phyloP scores from a whole-genome alignment of 1,140 invertebrate species.

The Drosophila kikkawai region DNA sequence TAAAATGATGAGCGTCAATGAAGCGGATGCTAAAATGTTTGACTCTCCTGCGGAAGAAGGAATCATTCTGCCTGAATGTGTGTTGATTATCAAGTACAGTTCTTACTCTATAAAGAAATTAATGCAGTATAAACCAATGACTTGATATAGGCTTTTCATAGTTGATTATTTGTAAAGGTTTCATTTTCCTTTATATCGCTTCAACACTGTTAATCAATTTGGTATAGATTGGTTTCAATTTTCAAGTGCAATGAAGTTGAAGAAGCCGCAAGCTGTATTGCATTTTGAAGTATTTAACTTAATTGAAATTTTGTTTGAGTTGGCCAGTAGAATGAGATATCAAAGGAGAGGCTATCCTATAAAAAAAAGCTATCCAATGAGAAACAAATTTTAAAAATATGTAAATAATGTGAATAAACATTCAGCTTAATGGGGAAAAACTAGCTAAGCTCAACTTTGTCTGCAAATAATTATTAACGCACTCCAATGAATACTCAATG shows the following conservation, averaged over 20 bases:
- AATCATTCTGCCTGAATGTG: conserved; percentile 3
- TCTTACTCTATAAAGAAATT: not conserved
- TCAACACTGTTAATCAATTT: conserved; percentile 54
- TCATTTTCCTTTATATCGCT: not conserved
- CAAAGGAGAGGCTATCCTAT: conserved; percentile 1
- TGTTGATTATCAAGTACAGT: conserved; percentile 46
- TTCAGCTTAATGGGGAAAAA: conserved; percentile 24
- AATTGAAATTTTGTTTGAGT: conserved; percentile 69
- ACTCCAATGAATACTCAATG: conserved; percentile 37
- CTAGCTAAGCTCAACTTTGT: conserved; percentile 13
- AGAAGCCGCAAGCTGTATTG: conserved; percentile 36
- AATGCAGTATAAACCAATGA: not conserved
- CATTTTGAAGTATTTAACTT: conserved; percentile 65
- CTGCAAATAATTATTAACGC: conserved; percentile 21
- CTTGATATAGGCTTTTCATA: not conserved
- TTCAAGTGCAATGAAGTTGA: conserved; percentile 48
- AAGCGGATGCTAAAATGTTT: conserved; percentile 68
- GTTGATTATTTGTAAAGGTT: not conserved
- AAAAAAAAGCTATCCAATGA: conserved; percentile 15
- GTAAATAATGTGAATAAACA: conserved; percentile 15
- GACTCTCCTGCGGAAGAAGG: conserved; percentile 25
- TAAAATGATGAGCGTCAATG: conserved; percentile 79
- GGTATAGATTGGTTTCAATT: conserved; percentile 43
- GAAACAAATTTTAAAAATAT: not conserved
- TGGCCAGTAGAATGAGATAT: conserved; percentile 2